phyloP scores from a whole-genome alignment of 2,797 vertebrate species.

The Fistularia tabacaria region DNA sequence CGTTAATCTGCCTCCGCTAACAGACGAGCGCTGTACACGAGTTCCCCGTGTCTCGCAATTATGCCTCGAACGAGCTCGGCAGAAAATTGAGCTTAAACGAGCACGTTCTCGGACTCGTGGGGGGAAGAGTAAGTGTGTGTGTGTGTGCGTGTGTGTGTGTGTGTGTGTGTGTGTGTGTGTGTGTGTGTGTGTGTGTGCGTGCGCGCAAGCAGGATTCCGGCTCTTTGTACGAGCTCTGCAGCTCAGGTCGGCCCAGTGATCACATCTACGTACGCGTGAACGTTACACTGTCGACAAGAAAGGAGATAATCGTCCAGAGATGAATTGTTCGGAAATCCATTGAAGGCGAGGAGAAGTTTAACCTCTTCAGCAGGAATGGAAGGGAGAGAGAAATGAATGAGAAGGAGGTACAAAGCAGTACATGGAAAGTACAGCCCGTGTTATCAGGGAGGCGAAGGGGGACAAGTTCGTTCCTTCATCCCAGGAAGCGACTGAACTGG shows the following conservation, averaged over 20 bases:
- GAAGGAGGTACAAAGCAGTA: too few relatives aligned
- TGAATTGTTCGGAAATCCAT: constrained; percentile 7
- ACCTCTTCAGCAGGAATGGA: too few relatives aligned
- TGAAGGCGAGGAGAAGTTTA: too few relatives aligned
- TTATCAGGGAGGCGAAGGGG: too few relatives aligned
- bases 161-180: neutral
- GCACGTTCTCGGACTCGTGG: constrained; percentile 39
- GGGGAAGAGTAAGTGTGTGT: constrained; percentile 3
- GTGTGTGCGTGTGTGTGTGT: constrained; percentile 1
- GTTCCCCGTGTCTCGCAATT: constrained; percentile 28
- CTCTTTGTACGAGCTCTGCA: constrained; percentile 33
- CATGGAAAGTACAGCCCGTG: too few relatives aligned
- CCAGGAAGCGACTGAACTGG: too few relatives aligned
- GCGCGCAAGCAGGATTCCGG: constrained; percentile 2
- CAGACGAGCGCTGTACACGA: neutral
- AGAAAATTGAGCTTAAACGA: constrained; percentile 61
- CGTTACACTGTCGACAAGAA: constrained; percentile 9
- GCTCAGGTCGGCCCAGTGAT: constrained; percentile 47
- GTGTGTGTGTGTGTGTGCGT: neutral
- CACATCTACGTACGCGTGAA: constrained; percentile 23
- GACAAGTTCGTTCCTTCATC: too few relatives aligned
- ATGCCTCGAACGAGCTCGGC: constrained; percentile 37
- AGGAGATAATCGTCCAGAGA: constrained; percentile 2
- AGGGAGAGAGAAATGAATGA: too few relatives aligned
- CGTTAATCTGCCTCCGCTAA: too few relatives aligned